Conservation (phyloP, 2,888 invertebrate species). For the Mycalesis mineus region DNA sequence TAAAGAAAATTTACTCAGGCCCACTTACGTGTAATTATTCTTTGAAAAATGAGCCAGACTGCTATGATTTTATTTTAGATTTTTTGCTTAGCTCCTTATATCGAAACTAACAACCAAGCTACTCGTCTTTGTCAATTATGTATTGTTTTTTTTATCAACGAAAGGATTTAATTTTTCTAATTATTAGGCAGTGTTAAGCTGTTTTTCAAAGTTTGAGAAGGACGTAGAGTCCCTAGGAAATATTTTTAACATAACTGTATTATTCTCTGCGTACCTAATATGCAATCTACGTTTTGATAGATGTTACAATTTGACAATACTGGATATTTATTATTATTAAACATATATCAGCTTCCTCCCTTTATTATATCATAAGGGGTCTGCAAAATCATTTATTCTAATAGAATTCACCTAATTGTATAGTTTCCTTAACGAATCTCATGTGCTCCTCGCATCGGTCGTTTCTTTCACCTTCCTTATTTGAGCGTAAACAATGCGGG, state of each 20-base stretch:
- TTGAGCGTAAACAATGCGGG: slow-evolving; percentile 75
- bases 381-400: slow-evolving; percentile 4
- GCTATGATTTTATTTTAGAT: background rate
- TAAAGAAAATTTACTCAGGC: slow-evolving; percentile 32
- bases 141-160: too few relatives aligned
- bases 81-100: background rate
- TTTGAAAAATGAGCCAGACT: background rate
- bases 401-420: slow-evolving; percentile 47
- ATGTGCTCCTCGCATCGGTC: slow-evolving; percentile 48
- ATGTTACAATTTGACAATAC: too few relatives aligned
- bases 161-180: too few relatives aligned
- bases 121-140: too few relatives aligned
- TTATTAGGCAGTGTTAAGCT: too few relatives aligned
- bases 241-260: too few relatives aligned
- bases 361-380: background rate
- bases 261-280: too few relatives aligned
- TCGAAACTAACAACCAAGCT: background rate
- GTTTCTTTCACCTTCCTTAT: slow-evolving; percentile 72
- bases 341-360: background rate
- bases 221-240: too few relatives aligned
- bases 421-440: slow-evolving; percentile 59
- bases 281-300: too few relatives aligned
- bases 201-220: too few relatives aligned
- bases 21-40: slow-evolving; percentile 1
- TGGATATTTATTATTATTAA: background rate